Conservation (phyloP, 2,113 vertebrate species). For the Peucedramus taeniatus region DNA sequence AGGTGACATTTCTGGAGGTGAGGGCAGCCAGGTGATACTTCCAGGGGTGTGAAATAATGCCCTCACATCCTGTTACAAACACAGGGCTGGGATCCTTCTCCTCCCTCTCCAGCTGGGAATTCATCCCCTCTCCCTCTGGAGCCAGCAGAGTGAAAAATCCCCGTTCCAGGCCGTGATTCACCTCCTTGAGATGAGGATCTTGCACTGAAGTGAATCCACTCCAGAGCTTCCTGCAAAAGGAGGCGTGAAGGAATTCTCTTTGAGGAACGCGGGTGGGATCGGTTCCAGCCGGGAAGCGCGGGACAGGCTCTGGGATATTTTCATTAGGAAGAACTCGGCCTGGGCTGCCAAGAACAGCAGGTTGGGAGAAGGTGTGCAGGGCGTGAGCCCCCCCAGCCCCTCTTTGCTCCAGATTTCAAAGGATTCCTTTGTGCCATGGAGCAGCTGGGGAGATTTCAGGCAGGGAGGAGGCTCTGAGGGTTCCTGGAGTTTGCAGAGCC, state of each 20-base stretch:
- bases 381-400: neutral
- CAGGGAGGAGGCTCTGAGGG: neutral
- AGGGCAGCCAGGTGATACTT: neutral
- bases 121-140: neutral
- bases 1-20: neutral
- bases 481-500: neutral
- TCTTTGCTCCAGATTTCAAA: neutral
- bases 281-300: neutral
- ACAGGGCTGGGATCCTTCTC: neutral
- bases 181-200: neutral
- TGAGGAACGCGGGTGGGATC: neutral
- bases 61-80: neutral
- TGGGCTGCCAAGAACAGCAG: conserved; percentile 16
- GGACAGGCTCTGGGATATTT: neutral
- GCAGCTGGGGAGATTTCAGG: neutral
- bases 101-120: neutral
- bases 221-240: conserved; percentile 21
- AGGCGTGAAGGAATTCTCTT: neutral
- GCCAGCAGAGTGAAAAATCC: neutral
- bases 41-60: neutral
- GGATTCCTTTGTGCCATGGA: neutral
- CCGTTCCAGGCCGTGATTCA: neutral
- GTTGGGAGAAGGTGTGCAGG: neutral
- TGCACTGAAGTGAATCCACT: neutral
- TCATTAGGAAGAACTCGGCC: neutral